phyloP scores from a whole-genome alignment of 2,888 invertebrate genomes.

The Dioctria linearis region DNA sequence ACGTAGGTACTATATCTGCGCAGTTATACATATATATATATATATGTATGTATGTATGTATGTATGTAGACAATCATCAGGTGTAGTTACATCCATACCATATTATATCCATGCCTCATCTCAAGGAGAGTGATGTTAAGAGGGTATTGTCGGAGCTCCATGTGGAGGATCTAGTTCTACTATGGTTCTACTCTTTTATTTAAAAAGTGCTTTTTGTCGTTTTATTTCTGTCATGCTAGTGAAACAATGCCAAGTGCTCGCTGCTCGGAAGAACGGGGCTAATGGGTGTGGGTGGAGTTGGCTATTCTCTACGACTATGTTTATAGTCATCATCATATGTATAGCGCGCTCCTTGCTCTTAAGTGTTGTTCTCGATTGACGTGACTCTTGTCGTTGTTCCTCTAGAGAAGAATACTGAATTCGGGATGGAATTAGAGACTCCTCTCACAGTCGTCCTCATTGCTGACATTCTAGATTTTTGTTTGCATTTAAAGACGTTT shows the following conservation, averaged over 20 bases:
- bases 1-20: no score
- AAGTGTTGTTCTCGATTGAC: slow-evolving; percentile 47
- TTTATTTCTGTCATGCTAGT: slow-evolving; percentile 46
- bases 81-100: slow-evolving; percentile 2
- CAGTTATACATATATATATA: neutral
- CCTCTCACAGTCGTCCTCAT: neutral
- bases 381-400: slow-evolving; percentile 47
- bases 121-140: slow-evolving; percentile 50
- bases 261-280: neutral
- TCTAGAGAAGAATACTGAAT: neutral
- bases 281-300: slow-evolving; percentile 49
- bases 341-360: slow-evolving; percentile 18
- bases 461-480: slow-evolving; percentile 43
- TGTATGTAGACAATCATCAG: slow-evolving; percentile 19
- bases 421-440: neutral
- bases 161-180: slow-evolving; percentile 36
- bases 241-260: slow-evolving; percentile 35
- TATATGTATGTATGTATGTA: no score
- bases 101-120: slow-evolving; percentile 25
- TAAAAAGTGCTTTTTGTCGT: slow-evolving; percentile 48
- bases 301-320: slow-evolving; percentile 24
- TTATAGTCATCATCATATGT: no score
- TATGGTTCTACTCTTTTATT: slow-evolving; percentile 44
- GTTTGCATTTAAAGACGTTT: slow-evolving; percentile 38
- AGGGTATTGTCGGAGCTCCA: slow-evolving; percentile 49